Evolutionary conservation across 2,797 vertebrate genomes (phyloP).

Genomic region (Pseudopleuronectes americanus): DNA sequence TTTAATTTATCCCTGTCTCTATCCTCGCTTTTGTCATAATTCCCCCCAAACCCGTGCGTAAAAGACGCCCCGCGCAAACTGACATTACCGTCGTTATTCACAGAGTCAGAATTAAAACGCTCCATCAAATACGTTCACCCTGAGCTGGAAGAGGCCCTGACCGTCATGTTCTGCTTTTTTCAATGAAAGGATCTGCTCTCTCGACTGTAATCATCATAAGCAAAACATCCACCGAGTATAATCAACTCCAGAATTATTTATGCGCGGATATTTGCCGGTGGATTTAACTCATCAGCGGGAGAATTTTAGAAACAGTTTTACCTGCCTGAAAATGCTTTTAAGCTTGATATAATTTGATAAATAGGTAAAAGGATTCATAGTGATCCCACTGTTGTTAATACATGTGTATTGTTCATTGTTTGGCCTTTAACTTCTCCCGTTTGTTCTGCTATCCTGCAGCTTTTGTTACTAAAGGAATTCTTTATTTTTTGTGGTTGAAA

Average conservation of each 20-base stretch:
- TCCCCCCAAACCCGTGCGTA: conserved; percentile 37
- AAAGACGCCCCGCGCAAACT: conserved; percentile 23
- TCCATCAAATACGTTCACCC: background rate
- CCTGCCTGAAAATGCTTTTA: background rate
- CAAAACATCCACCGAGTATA: background rate
- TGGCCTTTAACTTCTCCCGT: background rate
- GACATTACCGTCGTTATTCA: background rate
- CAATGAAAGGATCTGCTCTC: conserved; percentile 4
- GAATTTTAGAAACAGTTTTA: background rate
- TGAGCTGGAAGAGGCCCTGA: conserved; percentile 17
- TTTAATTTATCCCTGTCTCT: conserved; percentile 40
- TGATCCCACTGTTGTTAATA: background rate
- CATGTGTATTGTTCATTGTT: background rate
- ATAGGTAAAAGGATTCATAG: background rate
- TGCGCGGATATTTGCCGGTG: background rate
- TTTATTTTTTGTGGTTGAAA: background rate
- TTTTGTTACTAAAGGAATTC: background rate
- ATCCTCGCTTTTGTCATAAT: conserved; percentile 38
- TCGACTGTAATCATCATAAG: background rate
- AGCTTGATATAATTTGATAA: background rate
- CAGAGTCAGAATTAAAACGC: conserved; percentile 11
- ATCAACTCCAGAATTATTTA: background rate
- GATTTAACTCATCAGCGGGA: background rate
- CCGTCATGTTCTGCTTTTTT: background rate
- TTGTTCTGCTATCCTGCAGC: background rate